Base-by-base conservation (phyloP, 2,888 invertebrate species). In the Trisateles emortualis region DNA sequence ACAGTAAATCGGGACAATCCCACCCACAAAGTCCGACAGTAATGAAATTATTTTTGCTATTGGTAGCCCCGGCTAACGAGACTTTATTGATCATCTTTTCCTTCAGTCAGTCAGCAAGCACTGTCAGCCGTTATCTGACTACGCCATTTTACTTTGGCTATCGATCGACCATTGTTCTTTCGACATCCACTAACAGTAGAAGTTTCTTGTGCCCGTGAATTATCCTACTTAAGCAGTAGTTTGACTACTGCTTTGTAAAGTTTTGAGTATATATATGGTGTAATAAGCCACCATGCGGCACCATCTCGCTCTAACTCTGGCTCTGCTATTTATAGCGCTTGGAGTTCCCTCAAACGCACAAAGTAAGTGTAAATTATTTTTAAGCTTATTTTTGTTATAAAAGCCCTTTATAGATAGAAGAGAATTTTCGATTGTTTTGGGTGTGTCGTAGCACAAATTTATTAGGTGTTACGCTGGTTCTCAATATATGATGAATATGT, bases 261-360 rank as follows among this genome's bases (percentile, higher is more conserved):
- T 14, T 30, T 33, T 8, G 30, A 26, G 9, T 43, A 38, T 30
- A 45, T 53, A 38, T 46, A 57, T 45, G 46, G 55, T 60, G 60
- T 46, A 10, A 19, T 29, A 38, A 52, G 13, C 19, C 47, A 72
- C 38, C 66, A 79, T 77, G 77, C 47, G 67, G 60, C 57, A 51
- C 53, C 51, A 67, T 43, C 39, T 68, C 47, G 62, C 57, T 52
- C 47, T 78, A 49, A 61, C 72, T 46, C 50, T 84, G 70, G 84
- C 78, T 60, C 67, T 83, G 78, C 87, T 87, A 87, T 86, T 87
- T 84, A 76, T 87, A 86, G 80, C 84, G 45, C 72, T 67, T 59
- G 80, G 78, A 71, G 79, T 74, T 74, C 74, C 83, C 52, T 80
- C 81, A 69, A 76, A 77, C 74, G 85, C 85, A 64, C 85, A 86